Evolutionary conservation across 2,113 vertebrate species (phyloP).

Genomic region (Pseudorasbora parva): DNA sequence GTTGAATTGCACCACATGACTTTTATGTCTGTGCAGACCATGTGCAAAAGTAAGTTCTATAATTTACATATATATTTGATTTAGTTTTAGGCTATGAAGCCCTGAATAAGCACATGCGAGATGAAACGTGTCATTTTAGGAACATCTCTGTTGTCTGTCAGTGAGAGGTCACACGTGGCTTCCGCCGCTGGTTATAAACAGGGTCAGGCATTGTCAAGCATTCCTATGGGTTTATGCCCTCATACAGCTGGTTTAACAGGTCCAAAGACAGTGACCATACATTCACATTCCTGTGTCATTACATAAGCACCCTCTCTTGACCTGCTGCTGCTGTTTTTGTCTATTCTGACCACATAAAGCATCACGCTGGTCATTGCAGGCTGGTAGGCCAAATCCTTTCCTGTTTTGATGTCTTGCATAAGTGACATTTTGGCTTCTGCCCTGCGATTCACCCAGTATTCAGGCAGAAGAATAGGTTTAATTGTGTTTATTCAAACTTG

Average conservation of each 20-base stretch:
- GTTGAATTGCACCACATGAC: no score
- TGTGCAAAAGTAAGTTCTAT: background rate
- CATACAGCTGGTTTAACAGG: conserved; percentile 25
- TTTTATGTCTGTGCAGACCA: background rate
- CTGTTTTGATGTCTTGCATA: conserved; percentile 3
- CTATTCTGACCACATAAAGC: background rate
- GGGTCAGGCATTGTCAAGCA: conserved; percentile 34
- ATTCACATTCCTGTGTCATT: conserved; percentile 37
- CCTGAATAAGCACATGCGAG: background rate
- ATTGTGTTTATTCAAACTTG: background rate
- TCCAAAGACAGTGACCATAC: conserved; percentile 15
- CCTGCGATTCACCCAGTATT: background rate
- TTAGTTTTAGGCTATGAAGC: no score
- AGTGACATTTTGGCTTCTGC: background rate
- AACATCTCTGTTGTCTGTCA: background rate
- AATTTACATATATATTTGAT: background rate
- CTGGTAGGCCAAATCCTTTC: background rate
- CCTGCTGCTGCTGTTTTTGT: conserved; percentile 24
- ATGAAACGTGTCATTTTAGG: conserved; percentile 19
- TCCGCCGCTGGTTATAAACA: conserved; percentile 19
- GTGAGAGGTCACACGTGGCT: background rate
- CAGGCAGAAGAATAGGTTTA: background rate
- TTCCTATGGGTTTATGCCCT: conserved; percentile 33
- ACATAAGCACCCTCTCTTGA: conserved; percentile 20
- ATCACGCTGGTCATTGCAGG: background rate